Evolutionary conservation across 2,888 invertebrate genomes (phyloP).

Genomic region (Melieria omissa): DNA sequence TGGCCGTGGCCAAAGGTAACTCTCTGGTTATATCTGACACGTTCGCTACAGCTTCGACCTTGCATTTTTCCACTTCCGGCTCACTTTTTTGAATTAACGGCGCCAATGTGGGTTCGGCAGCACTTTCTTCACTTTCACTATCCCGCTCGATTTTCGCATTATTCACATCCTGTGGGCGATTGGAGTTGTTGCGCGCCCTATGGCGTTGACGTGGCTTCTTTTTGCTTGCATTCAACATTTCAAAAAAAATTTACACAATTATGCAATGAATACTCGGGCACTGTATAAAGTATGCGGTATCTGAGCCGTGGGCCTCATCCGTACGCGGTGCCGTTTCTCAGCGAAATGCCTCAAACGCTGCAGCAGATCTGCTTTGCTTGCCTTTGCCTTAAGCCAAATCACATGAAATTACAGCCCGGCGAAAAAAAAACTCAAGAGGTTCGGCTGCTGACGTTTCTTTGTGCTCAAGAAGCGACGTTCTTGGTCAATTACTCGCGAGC

Average conservation of each 20-base stretch:
- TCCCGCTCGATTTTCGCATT: neutral
- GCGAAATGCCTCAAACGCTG: neutral
- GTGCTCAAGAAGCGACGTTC: too few relatives aligned
- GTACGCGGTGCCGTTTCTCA: slow-evolving; percentile 36
- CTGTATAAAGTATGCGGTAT: neutral
- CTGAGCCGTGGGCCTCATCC: slow-evolving; percentile 23
- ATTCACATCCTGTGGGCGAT: slow-evolving; percentile 39
- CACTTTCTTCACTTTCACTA: neutral
- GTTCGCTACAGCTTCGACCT: slow-evolving; percentile 30
- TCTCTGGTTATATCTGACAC: slow-evolving; percentile 5
- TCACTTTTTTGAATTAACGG: slow-evolving; percentile 1
- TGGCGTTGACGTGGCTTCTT: slow-evolving; percentile 57
- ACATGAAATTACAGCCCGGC: too few relatives aligned
- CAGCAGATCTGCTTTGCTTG: too few relatives aligned
- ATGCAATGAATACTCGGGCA: slow-evolving; percentile 42
- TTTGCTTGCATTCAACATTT: slow-evolving; percentile 44
- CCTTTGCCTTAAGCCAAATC: neutral
- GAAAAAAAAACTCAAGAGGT: too few relatives aligned
- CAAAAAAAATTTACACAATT: slow-evolving; percentile 35
- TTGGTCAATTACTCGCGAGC: too few relatives aligned
- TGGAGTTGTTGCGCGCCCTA: slow-evolving; percentile 58
- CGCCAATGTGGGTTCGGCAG: neutral
- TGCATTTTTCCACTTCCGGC: slow-evolving; percentile 2
- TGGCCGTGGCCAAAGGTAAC: neutral
- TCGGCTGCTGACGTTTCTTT: too few relatives aligned